Evolutionary conservation across 2,113 vertebrate species (phyloP).

Genomic region (Alces alces): DNA sequence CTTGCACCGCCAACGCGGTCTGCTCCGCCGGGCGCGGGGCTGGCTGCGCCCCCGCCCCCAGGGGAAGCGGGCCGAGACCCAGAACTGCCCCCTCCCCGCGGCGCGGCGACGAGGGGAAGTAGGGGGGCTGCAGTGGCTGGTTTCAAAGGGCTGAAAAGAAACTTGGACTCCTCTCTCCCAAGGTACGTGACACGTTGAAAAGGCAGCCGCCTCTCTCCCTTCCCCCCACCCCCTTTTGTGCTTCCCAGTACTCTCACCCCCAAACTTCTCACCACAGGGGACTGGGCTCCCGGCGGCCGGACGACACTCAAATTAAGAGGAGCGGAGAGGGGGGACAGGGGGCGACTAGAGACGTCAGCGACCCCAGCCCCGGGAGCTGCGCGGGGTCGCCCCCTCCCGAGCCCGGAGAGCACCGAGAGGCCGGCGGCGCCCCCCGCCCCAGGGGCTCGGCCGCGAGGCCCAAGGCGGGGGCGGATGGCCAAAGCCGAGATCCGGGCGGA

Average conservation of each 20-base stretch:
- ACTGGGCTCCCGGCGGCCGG: not conserved
- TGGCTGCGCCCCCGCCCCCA: not conserved
- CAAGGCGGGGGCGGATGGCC: not conserved
- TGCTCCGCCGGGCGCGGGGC: not conserved
- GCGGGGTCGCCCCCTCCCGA: not conserved
- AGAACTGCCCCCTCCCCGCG: not conserved
- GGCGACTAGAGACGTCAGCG: not conserved
- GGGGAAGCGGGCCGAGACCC: not conserved
- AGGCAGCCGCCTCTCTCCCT: not conserved
- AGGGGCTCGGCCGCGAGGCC: not conserved
- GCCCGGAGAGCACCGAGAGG: not conserved
- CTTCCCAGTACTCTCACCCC: not conserved
- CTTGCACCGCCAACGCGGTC: not conserved
- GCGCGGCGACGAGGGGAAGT: not conserved
- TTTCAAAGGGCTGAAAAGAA: not conserved
- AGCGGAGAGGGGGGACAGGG: not conserved
- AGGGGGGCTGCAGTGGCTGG: not conserved
- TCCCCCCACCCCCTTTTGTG: not conserved
- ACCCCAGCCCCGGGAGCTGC: not conserved
- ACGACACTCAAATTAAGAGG: not conserved
- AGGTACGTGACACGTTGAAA: not conserved
- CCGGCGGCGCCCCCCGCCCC: not conserved
- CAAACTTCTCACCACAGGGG: not conserved
- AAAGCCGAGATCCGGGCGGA: not conserved
- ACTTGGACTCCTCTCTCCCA: constrained; percentile 13